These are phyloP conservation scores for Andrena trimmerana DNA, from an alignment of 2,888 invertebrate genomes.

Conservation along the genomic window DNA sequence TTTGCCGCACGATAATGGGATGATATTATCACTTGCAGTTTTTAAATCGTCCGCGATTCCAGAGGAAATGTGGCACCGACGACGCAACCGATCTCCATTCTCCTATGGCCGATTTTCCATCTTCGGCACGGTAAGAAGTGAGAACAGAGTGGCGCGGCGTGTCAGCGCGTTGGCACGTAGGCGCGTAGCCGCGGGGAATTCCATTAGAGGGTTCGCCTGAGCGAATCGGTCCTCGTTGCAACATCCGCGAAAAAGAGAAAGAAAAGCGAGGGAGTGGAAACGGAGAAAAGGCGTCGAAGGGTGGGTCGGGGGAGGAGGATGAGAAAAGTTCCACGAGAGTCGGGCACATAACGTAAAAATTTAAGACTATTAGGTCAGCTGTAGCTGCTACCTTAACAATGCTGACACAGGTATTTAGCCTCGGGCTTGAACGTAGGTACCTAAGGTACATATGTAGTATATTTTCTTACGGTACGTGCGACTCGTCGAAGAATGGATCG, in stretches of 20 bases:
- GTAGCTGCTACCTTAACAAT: constrained; percentile 72
- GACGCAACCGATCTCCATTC: background rate
- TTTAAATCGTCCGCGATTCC: constrained; percentile 21
- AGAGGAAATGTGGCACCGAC: background rate
- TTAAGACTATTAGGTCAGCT: constrained; percentile 78
- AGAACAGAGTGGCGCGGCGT: background rate
- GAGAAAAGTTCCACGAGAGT: constrained; percentile 41
- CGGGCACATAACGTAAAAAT: constrained; percentile 75
- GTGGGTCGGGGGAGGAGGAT: background rate
- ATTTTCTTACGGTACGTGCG: constrained; percentile 40
- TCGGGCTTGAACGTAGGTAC: constrained; percentile 43
- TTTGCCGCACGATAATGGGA: constrained; percentile 34
- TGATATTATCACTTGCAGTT: constrained; percentile 30
- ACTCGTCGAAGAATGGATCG: constrained; percentile 30
- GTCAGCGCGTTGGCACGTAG: constrained; percentile 33
- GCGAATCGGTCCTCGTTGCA: constrained; percentile 59
- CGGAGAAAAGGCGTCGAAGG: background rate
- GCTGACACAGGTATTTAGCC: constrained; percentile 77
- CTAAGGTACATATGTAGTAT: background rate
- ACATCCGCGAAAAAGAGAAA: background rate
- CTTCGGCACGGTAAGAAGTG: background rate
- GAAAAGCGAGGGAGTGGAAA: constrained; percentile 20
- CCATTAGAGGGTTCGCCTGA: constrained; percentile 73
- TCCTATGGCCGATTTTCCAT: constrained; percentile 24
- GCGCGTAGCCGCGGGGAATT: constrained; percentile 73